Percentiles rank a stretch among this genome's conserved stretches.
These are phyloP conservation scores for Semotilus atromaculatus DNA, from an alignment of 2,797 vertebrate species.

Conservation along the genomic window DNA sequence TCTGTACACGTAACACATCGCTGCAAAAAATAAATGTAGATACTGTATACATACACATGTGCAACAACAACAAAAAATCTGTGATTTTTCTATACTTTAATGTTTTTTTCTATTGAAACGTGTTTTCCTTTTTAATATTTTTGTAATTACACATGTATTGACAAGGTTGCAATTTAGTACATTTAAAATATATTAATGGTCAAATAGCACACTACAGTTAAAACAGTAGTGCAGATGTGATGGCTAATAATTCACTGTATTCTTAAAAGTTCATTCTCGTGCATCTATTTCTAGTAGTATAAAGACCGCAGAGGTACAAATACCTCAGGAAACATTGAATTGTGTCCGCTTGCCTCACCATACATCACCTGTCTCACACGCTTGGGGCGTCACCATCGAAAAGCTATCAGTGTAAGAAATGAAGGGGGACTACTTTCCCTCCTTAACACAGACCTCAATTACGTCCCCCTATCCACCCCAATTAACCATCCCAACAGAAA, in stretches of 20 bases:
- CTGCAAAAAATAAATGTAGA: too few species aligned
- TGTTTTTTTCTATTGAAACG: too few species aligned
- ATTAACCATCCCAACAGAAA: conserved; percentile 77
- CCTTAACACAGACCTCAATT: conserved; percentile 62
- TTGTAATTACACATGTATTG: too few species aligned
- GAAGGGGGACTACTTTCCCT: conserved; percentile 61
- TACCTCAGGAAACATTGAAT: conserved; percentile 32
- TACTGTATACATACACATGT: too few species aligned
- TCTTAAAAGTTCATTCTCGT: not conserved
- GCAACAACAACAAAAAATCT: too few species aligned
- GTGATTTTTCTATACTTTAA: too few species aligned
- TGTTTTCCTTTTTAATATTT: too few species aligned
- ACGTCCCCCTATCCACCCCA: conserved; percentile 76
- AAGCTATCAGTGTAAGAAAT: conserved; percentile 71
- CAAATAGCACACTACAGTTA: too few species aligned
- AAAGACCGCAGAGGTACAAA: not conserved
- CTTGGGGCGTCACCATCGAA: conserved; percentile 68
- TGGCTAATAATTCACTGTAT: not conserved
- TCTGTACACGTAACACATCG: too few species aligned
- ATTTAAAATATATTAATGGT: too few species aligned
- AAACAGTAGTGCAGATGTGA: not conserved
- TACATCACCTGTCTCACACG: conserved; percentile 63
- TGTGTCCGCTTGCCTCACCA: conserved; percentile 41
- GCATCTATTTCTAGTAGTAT: conserved; percentile 12
- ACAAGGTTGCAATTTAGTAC: too few species aligned